A percentile compares a stretch with the other conserved stretches of the same genome.
Evolutionary conservation across 2,888 invertebrate species (phyloP).

Genomic region (Hymenopus coronatus): DNA sequence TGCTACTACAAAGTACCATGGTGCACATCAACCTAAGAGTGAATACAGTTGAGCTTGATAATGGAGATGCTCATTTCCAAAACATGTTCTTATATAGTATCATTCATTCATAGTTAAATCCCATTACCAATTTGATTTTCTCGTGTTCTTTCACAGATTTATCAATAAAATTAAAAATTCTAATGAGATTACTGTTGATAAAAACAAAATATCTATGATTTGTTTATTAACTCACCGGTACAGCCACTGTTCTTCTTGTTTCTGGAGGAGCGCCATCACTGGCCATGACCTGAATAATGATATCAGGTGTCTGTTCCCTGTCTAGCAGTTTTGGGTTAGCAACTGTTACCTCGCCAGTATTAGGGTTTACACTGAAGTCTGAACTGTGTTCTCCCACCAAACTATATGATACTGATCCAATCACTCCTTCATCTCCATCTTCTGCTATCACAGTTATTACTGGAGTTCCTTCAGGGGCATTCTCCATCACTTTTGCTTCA

Average conservation of each 20-base stretch:
- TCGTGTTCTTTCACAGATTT: too few relatives aligned
- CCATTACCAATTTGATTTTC: too few relatives aligned
- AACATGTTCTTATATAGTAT: too few relatives aligned
- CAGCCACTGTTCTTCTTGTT: conserved; percentile 67
- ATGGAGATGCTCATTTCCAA: too few relatives aligned
- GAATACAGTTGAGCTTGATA: too few relatives aligned
- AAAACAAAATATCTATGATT: neutral
- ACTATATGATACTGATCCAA: conserved; percentile 74
- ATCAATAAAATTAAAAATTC: neutral
- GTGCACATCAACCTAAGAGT: too few relatives aligned
- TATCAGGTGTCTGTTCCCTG: conserved; percentile 67
- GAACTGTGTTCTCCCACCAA: conserved; percentile 70
- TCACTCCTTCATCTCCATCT: conserved; percentile 76
- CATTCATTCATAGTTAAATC: too few relatives aligned
- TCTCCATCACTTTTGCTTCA: conserved; percentile 70
- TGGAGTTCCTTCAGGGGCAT: conserved; percentile 68
- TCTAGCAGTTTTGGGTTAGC: conserved; percentile 71
- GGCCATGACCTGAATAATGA: conserved; percentile 76
- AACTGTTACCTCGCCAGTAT: conserved; percentile 74
- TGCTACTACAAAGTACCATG: too few relatives aligned
- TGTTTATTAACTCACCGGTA: conserved; percentile 57
- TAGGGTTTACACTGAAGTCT: conserved; percentile 69
- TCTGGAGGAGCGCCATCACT: conserved; percentile 73
- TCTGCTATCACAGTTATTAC: conserved; percentile 71
- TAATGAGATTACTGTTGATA: too few relatives aligned